Base-by-base conservation (phyloP, 2,888 invertebrate species). In the Megalurothrips usitatus region DNA sequence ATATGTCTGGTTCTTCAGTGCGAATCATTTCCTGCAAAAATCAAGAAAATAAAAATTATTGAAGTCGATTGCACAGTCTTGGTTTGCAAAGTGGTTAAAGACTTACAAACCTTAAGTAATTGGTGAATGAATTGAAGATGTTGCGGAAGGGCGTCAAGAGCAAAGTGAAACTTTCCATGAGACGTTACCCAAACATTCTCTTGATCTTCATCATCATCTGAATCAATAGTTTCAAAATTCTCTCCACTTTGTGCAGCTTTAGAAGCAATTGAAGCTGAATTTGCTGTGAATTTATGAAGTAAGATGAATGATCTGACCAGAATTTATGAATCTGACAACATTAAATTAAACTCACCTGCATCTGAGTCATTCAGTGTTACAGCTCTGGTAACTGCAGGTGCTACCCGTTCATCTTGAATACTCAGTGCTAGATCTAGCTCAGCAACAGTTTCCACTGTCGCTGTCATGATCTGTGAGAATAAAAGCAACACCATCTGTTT, bases 71-170 rank as follows among this genome's bases (percentile, higher is more conserved):
- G 26, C 75, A 48, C 6, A 6, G 34, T 2, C 34, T 14, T 58
- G 58, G 58, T 47, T 82, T 14, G 12, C 10, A 23, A 26, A 68
- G n/a, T 26, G 12, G 12, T 75, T 1, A 23, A 75, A 23, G 8
- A 75, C 12, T 58, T 75, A 8, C 0, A 26, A 26, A 94, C 94
- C 90, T 94, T 94, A 49, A 98, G 88, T 47, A 99, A 88, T 86
- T 96, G 94, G 87, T 97, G 95, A 83, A 98, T 95, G 83, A 98
- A 95, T 87, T 98, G 98, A 83, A 99, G 88, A 83, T 97, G 95
- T 84, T 96, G 94, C 0, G 98, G 97, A 83, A 98, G 88, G 85
- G 96, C 94, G 79, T 96, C 95, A 81, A 98, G 91, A 80, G 92
- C 91, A 88, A 98, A 97, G 86, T 95, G 94, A 87, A 97, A 97